Evolutionary conservation across 2,888 invertebrate species (phyloP).

Genomic region (Siphonodentalium dalli): DNA sequence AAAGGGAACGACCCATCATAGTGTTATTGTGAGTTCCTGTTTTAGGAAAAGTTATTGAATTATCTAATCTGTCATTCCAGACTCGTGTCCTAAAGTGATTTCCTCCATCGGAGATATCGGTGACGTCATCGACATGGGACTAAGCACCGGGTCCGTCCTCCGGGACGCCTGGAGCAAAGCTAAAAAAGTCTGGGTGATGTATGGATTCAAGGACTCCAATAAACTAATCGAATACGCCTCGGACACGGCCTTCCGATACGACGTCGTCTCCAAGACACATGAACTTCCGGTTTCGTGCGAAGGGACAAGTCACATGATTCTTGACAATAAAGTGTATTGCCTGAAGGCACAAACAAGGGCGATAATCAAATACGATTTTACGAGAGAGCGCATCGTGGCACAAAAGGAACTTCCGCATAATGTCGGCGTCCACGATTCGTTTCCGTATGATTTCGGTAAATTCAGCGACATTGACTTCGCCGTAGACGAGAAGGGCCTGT

Average conservation of each 20-base stretch:
- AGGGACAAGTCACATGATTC: slow-evolving; percentile 55
- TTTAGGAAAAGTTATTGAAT: too few relatives aligned
- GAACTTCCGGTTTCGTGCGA: slow-evolving; percentile 49
- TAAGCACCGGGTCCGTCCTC: slow-evolving; percentile 48
- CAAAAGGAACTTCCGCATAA: slow-evolving; percentile 38
- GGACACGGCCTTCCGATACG: slow-evolving; percentile 35
- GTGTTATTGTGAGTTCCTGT: too few relatives aligned
- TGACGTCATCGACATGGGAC: too few relatives aligned
- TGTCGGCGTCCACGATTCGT: slow-evolving; percentile 45
- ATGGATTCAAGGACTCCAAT: slow-evolving; percentile 38
- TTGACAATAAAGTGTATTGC: slow-evolving; percentile 46
- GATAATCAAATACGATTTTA: slow-evolving; percentile 45
- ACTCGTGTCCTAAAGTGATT: too few relatives aligned
- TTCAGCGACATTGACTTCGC: slow-evolving; percentile 57
- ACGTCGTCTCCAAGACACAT: slow-evolving; percentile 33
- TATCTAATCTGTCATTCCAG: too few relatives aligned
- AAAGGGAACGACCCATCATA: too few relatives aligned
- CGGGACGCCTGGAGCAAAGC: slow-evolving; percentile 39
- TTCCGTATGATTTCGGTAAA: slow-evolving; percentile 46
- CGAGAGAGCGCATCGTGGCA: slow-evolving; percentile 31
- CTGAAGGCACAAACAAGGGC: slow-evolving; percentile 47
- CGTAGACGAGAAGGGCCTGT: slow-evolving; percentile 55
- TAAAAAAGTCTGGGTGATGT: slow-evolving; percentile 43
- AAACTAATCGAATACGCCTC: slow-evolving; percentile 41
- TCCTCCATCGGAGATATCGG: too few relatives aligned